These are phyloP conservation scores for Leucozona laternaria DNA, from an alignment of 2,888 invertebrate species.

Conservation along the genomic window DNA sequence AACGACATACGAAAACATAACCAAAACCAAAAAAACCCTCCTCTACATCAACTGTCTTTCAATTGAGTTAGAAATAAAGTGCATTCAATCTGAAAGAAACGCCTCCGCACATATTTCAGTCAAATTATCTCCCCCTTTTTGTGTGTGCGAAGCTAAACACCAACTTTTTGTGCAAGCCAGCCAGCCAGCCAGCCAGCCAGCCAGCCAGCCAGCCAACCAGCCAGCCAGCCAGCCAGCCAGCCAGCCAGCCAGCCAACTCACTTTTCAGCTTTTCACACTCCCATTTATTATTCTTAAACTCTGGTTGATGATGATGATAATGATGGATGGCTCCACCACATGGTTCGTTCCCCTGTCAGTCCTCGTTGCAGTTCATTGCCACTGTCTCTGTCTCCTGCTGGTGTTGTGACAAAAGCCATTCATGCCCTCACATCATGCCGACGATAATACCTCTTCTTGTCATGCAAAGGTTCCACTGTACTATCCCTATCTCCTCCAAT, in stretches of 20 bases:
- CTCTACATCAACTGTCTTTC: not conserved
- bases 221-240: slow-evolving; percentile 4
- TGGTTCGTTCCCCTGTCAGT: slow-evolving; percentile 30
- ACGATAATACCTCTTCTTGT: slow-evolving; percentile 43
- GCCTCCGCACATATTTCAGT: slow-evolving; percentile 42
- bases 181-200: not conserved
- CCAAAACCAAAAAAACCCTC: not conserved
- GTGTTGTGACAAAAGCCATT: slow-evolving; percentile 55
- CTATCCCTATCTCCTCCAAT: not conserved
- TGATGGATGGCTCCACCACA: slow-evolving; percentile 3
- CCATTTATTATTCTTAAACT: slow-evolving; percentile 38
- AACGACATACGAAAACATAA: not conserved
- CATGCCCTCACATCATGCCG: slow-evolving; percentile 23
- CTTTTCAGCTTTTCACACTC: slow-evolving; percentile 58
- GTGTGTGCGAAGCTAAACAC: not conserved
- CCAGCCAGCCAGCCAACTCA: slow-evolving; percentile 6
- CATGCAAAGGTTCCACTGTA: slow-evolving; percentile 10
- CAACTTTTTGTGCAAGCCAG: slow-evolving; percentile 33
- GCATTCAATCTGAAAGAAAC: slow-evolving; percentile 47
- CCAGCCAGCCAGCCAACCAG: not conserved
- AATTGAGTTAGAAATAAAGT: slow-evolving; percentile 44
- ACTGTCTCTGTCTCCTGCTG: slow-evolving; percentile 15
- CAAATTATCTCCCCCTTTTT: slow-evolving; percentile 26
- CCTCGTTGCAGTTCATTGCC: slow-evolving; percentile 71
- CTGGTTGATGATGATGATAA: slow-evolving; percentile 30